Evolutionary conservation across 2,797 vertebrate species (phyloP), one percentile per base, ranked within the genome.

Genomic region (Coregonus ussuriensis): DNA sequence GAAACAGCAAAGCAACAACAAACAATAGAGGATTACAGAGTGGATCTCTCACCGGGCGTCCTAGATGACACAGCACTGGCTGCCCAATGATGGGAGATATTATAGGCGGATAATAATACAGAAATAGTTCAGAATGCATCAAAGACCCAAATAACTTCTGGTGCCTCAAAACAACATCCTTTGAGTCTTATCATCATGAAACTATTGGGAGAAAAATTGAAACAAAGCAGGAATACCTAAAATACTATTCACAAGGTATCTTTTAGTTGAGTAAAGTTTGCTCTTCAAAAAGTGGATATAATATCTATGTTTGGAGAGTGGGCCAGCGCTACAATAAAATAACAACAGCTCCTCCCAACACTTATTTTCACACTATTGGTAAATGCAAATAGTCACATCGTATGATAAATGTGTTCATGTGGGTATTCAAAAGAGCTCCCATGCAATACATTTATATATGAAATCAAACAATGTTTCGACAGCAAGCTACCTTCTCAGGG

Each of bases 401-500:
- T 47, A 47, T 47, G 41, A 47, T 47, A 13, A 13, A 47, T 47
- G 9, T 47, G 41, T 47, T 47, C 9, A 47, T 47, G 41, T 47
- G 41, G 41, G 9, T 47, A 47, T 47, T 47, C 41, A 47, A 13
- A 47, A 47, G 9, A 47, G 3, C 41, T 47, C 7, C 41, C 41
- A 3, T 47, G 41, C 41, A 47, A 47, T 13, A 47, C 9, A 11
- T 62, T 3, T 25, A 6, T n/a, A 62, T 6, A 21, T 56, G 16
- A 56, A n/a, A 56, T 56, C 1, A n/a, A 56, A 0, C 4, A n/a
- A 56, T 62, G 59, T 62, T 21, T 62, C 6, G n/a, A 62, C 59
- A 7, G 59, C 7, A 62, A 62, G 59, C 59, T 62, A n/a, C 59
- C 78, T 82, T 76, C 79, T 76, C 77, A 74, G 74, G 13, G 21